Evolutionary conservation across 1,140 invertebrate species (phyloP).

Genomic region (Gryllus bimaculatus): DNA sequence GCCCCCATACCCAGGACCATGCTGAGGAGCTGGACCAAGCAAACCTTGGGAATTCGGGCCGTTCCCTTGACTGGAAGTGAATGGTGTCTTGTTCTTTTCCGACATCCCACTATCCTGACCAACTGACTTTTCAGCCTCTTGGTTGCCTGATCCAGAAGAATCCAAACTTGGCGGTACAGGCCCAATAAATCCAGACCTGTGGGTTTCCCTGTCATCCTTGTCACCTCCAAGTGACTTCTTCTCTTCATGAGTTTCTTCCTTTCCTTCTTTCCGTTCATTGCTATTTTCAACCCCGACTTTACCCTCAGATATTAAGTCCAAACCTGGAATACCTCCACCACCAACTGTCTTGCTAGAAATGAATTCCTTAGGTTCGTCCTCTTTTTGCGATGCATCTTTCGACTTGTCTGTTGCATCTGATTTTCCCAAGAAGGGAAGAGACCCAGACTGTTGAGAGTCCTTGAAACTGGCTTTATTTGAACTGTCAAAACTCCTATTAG

Average conservation of each 20-base stretch:
- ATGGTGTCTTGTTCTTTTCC: background rate
- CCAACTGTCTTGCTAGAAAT: background rate
- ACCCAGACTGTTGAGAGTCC: background rate
- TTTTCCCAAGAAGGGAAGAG: background rate
- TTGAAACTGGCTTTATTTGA: background rate
- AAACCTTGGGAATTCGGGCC: background rate
- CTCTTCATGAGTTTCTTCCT: background rate
- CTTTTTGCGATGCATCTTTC: background rate
- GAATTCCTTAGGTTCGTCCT: background rate
- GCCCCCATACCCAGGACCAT: background rate
- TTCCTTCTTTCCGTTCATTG: slow-evolving; percentile 4
- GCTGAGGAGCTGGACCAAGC: background rate
- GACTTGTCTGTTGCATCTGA: background rate
- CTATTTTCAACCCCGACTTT: background rate
- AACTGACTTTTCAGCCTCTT: background rate
- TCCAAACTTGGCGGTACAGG: background rate
- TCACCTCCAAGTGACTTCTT: slow-evolving; percentile 11
- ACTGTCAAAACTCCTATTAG: no score
- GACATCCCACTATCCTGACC: no score
- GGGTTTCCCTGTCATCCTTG: background rate
- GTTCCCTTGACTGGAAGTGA: background rate
- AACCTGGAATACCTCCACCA: slow-evolving; percentile 14
- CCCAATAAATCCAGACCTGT: background rate
- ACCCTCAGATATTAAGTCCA: slow-evolving; percentile 14
- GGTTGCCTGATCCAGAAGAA: background rate